A percentile compares a stretch with the other conserved stretches of the same genome.
Conservation (phyloP, 2,797 vertebrate species). For the Galago senegalensis region DNA sequence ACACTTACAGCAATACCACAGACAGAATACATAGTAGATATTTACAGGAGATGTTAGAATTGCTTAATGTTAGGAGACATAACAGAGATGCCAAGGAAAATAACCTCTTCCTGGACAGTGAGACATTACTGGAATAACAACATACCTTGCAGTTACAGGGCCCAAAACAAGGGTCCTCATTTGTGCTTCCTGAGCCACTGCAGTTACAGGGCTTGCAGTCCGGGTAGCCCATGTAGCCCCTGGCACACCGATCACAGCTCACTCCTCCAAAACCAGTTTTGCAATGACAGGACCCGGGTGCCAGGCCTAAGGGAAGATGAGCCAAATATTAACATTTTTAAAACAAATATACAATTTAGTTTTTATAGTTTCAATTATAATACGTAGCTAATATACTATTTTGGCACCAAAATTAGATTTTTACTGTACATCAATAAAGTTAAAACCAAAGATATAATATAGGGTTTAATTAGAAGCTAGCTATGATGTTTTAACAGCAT, state of each 20-base stretch:
- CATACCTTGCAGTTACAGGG: slow-evolving; percentile 96
- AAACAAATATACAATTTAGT: background rate
- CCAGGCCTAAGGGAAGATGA: slow-evolving; percentile 88
- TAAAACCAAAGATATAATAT: background rate
- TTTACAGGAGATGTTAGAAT: background rate
- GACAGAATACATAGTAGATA: background rate
- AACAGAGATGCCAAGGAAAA: background rate
- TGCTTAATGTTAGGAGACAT: background rate
- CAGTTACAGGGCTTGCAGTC: slow-evolving; percentile 95
- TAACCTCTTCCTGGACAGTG: background rate
- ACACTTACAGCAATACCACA: background rate
- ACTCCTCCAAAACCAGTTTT: slow-evolving; percentile 95
- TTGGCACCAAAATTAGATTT: background rate
- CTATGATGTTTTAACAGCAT: background rate
- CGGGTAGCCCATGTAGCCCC: slow-evolving; percentile 95
- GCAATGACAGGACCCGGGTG: slow-evolving; percentile 95
- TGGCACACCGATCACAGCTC: slow-evolving; percentile 93
- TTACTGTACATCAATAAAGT: background rate
- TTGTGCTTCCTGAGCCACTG: slow-evolving; percentile 93
- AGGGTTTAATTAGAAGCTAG: background rate
- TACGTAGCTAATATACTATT: background rate
- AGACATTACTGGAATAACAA: background rate
- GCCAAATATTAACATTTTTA: background rate
- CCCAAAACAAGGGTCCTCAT: slow-evolving; percentile 94
- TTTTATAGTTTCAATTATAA: background rate